Conservation (phyloP, 1,140 invertebrate species). For the Bradynema listronoti region DNA sequence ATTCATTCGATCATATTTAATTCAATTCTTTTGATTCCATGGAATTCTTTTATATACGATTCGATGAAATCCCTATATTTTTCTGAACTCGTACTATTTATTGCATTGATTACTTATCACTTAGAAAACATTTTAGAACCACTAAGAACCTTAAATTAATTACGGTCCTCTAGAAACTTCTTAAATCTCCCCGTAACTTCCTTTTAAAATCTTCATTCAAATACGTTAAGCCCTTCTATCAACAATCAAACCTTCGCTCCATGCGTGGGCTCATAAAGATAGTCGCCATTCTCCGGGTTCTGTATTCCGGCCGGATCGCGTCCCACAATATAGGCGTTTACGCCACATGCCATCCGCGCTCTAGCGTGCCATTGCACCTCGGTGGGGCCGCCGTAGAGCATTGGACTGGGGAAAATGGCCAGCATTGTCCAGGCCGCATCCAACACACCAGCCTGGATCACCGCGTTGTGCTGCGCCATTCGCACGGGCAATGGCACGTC, state of each 20-base stretch:
- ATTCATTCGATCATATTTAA: too few relatives aligned
- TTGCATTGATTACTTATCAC: too few relatives aligned
- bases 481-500: conserved; percentile 77
- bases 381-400: conserved; percentile 98
- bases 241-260: conserved; percentile 69
- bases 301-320: conserved; percentile 93
- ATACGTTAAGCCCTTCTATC: not conserved
- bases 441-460: conserved; percentile 75
- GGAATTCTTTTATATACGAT: too few relatives aligned
- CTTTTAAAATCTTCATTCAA: too few relatives aligned
- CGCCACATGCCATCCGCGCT: conserved; percentile 86
- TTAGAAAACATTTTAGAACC: too few relatives aligned
- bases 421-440: conserved; percentile 78
- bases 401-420: conserved; percentile 97
- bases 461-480: conserved; percentile 68
- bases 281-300: conserved; percentile 76
- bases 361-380: conserved; percentile 99
- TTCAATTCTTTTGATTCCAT: too few relatives aligned
- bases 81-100: too few relatives aligned
- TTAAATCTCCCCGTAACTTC: too few relatives aligned
- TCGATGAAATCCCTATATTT: too few relatives aligned
- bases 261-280: conserved; percentile 87
- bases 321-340: conserved; percentile 97
- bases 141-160: too few relatives aligned
- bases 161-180: too few relatives aligned